phyloP scores from a whole-genome alignment of 2,113 vertebrate genomes.

The Erpornis zantholeuca region DNA sequence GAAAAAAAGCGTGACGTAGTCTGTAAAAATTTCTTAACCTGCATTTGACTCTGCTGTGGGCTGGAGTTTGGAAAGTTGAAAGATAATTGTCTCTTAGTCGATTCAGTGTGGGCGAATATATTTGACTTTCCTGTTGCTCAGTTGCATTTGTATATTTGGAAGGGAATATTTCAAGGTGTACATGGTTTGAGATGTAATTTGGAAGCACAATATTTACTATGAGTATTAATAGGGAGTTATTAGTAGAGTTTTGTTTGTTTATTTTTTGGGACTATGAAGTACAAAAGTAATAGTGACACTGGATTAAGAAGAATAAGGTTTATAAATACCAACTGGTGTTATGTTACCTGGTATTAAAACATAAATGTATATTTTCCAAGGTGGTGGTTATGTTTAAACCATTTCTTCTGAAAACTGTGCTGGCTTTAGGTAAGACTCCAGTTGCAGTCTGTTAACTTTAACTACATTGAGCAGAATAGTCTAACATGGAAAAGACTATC shows the following conservation, averaged over 20 bases:
- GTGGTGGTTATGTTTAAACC: background rate
- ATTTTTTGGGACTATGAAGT: background rate
- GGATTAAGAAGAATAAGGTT: background rate
- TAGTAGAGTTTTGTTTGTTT: background rate
- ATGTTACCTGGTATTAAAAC: background rate
- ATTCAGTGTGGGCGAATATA: background rate
- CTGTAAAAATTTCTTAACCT: background rate
- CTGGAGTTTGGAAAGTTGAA: background rate
- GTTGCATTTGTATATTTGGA: background rate
- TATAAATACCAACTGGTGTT: background rate
- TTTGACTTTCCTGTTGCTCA: background rate
- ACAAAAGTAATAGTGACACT: background rate
- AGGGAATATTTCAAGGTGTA: background rate
- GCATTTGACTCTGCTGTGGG: background rate
- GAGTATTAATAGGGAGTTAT: background rate
- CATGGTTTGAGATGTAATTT: background rate
- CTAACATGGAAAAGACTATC: background rate
- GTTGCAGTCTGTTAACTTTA: background rate
- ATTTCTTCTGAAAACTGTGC: background rate
- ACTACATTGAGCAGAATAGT: background rate
- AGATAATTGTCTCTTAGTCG: background rate
- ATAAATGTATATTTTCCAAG: background rate
- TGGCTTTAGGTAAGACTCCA: background rate
- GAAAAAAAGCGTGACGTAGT: rapidly evolving
- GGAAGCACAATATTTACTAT: background rate